Evolutionary conservation across 2,888 invertebrate genomes (phyloP).

Genomic region (Euproctis similis): DNA sequence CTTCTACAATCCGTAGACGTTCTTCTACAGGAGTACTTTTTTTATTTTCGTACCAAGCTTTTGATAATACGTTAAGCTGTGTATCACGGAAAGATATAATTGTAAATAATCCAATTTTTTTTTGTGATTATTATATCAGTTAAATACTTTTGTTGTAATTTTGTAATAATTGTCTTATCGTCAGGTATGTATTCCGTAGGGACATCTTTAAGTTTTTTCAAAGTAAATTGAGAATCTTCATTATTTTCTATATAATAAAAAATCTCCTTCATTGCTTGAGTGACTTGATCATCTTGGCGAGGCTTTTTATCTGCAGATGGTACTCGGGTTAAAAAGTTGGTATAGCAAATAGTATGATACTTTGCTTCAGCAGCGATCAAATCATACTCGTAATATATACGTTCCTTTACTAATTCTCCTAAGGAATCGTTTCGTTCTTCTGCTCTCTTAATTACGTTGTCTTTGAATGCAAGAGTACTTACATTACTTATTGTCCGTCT

Average conservation of each 20-base stretch:
- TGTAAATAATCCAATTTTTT: slow-evolving; percentile 31
- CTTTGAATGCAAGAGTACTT: slow-evolving; percentile 35
- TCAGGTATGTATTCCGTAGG: slow-evolving; percentile 32
- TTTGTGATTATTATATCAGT: slow-evolving; percentile 28
- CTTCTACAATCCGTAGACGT: slow-evolving; percentile 17
- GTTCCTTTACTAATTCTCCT: slow-evolving; percentile 30
- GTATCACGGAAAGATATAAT: slow-evolving; percentile 36
- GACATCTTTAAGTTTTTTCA: slow-evolving; percentile 37
- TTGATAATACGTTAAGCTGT: slow-evolving; percentile 31
- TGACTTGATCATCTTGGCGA: slow-evolving; percentile 37
- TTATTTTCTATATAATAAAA: slow-evolving; percentile 40
- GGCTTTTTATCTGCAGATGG: slow-evolving; percentile 29
- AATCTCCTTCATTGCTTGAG: slow-evolving; percentile 38
- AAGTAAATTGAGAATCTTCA: slow-evolving; percentile 41
- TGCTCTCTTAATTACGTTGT: slow-evolving; percentile 35
- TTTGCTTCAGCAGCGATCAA: slow-evolving; percentile 34
- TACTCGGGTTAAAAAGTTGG: slow-evolving; percentile 30
- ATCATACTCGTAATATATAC: slow-evolving; percentile 29
- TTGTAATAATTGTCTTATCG: slow-evolving; percentile 31
- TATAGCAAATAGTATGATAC: slow-evolving; percentile 38
- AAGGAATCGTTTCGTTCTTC: slow-evolving; percentile 34
- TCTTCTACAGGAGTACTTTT: slow-evolving; percentile 30
- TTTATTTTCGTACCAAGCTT: slow-evolving; percentile 37
- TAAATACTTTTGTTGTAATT: slow-evolving; percentile 31
- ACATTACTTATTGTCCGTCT: slow-evolving; percentile 31